A percentile compares a stretch with the other conserved stretches of the same genome.
phyloP scores from a whole-genome alignment of 2,113 vertebrate species.

The Plotosus lineatus region DNA sequence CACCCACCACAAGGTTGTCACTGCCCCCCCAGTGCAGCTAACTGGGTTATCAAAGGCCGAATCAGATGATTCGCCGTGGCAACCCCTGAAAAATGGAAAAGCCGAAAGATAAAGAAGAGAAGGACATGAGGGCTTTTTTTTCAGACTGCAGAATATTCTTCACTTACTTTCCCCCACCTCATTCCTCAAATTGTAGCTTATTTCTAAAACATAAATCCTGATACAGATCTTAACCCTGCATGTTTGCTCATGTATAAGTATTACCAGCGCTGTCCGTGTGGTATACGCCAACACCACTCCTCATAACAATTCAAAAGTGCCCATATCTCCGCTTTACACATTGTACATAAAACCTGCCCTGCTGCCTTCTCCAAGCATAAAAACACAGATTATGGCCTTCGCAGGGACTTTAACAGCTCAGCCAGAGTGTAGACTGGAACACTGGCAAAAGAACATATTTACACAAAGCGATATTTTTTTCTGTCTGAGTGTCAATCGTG shows the following conservation, averaged over 20 bases:
- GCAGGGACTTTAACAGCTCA: not conserved
- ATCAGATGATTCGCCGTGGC: too few species aligned
- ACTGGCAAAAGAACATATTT: not conserved
- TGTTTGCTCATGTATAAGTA: not conserved
- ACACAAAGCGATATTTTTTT: constrained; percentile 16
- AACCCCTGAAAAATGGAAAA: too few species aligned
- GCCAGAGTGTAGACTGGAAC: not conserved
- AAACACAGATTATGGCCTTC: constrained; percentile 4
- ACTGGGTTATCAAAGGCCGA: too few species aligned
- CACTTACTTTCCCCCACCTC: too few species aligned
- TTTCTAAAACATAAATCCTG: not conserved
- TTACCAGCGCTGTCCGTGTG: not conserved
- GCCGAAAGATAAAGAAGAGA: too few species aligned
- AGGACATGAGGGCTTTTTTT: too few species aligned
- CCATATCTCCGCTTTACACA: constrained; percentile 25
- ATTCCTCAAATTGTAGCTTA: not conserved
- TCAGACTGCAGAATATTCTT: not conserved
- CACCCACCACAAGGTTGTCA: too few species aligned
- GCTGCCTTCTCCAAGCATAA: not conserved
- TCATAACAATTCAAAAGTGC: not conserved
- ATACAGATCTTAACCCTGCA: not conserved
- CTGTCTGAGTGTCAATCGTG: not conserved
- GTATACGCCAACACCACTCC: not conserved
- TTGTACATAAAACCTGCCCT: constrained; percentile 9
- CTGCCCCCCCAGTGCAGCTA: too few species aligned